Base-by-base conservation (phyloP, 2,888 invertebrate genomes). In the Atherix ibis region DNA sequence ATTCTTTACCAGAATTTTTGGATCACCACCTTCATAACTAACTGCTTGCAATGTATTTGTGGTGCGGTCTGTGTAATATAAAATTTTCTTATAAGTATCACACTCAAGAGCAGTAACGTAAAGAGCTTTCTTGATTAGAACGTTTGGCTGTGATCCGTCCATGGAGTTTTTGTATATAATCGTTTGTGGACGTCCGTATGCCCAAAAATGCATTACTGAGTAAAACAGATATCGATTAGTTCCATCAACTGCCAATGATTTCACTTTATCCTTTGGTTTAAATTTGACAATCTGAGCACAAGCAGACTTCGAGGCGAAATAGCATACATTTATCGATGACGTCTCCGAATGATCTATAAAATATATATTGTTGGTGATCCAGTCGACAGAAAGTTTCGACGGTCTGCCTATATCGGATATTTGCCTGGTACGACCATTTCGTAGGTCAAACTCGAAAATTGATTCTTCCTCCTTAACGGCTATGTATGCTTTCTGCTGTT, bases 61-160 rank as follows among this genome's bases (percentile, higher is more conserved):
- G 42, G 68, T 65, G 36, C 69, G 68, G 54, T 89, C 85, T 0
- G 75, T 70, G 63, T 80, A 85, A 51, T 84, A 95, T 4, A 94
- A 54, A 15, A 68, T 54, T 43, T 70, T 63, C 47, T 66, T 63
- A 46, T 70, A 67, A 0, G 64, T 49, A 54, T 77, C 73, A 31
- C 38, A 60, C 43, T 45, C 66, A 41, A 53, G 60, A 32, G 46
- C 70, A 43, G 53, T 65, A 42, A 65, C 66, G 49, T 44, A 48
- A 38, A 9, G 58, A 40, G 2, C 51, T 38, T 39, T 48, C 16
- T 48, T 46, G 14, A 59, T 48, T 17, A 72, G 43, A 50, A 71
- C 64, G 15, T 52, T 51, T 5, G 52, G 46, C 27, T 48, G 55
- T 1, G 55, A 58, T 0, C 76, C 76, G 31, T 71, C 66, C 27